Percentiles rank a stretch among this genome's conserved stretches.
phyloP scores from a whole-genome alignment of 2,113 vertebrate genomes.

The Tor tambroides region DNA sequence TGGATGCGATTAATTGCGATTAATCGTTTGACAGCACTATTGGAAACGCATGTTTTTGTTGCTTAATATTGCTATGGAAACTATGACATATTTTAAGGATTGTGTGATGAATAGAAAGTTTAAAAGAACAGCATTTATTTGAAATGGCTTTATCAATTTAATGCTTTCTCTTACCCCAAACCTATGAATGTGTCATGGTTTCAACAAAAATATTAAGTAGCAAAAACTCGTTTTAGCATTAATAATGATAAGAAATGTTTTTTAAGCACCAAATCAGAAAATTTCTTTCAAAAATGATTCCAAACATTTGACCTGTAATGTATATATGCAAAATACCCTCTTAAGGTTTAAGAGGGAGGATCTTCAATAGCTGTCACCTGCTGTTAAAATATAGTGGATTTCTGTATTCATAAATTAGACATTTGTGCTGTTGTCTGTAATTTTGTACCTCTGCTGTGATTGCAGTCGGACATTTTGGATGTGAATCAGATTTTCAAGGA shows the following conservation, averaged over 20 bases:
- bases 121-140: too few relatives aligned
- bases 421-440: background rate
- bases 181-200: background rate
- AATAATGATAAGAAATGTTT: background rate
- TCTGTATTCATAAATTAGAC: background rate
- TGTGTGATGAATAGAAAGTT: too few relatives aligned
- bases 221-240: background rate
- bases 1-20: too few relatives aligned
- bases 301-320: background rate
- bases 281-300: background rate
- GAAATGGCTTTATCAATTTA: too few relatives aligned
- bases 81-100: background rate
- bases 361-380: background rate
- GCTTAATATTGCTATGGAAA: too few relatives aligned
- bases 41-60: too few relatives aligned
- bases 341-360: background rate
- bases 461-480: slow-evolving; percentile 95
- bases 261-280: background rate
- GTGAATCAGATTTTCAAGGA: slow-evolving; percentile 99
- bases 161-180: too few relatives aligned
- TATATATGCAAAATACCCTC: background rate
- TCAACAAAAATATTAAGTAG: too few relatives aligned
- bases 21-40: too few relatives aligned
- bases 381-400: background rate
- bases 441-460: slow-evolving; percentile 56